Evolutionary conservation across 2,797 vertebrate species (phyloP), one percentile per base, ranked within the genome.

Genomic region (Chaunax sp.): DNA sequence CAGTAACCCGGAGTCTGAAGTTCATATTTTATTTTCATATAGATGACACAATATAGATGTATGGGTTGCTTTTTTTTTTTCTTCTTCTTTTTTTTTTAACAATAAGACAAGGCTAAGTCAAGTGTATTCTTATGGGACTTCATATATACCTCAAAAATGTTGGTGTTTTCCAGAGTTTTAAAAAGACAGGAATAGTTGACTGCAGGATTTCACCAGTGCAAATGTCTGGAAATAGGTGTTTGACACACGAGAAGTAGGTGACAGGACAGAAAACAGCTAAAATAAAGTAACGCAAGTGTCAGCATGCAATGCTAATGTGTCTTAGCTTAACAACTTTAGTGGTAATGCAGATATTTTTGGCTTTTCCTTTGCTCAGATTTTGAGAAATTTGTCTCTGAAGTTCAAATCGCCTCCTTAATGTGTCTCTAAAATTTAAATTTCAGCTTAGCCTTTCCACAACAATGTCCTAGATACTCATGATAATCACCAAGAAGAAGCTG

Each of bases 1-100:
- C 88, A 70, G 23, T 99, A 84, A 95, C 50, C 37, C n/a, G 23
- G 25, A 62, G 49, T 28, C 20, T 54, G 23, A 53, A 64, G 65
- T 71, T 82, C 15, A 50, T 20, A 13, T 78, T 75, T 28, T 64
- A 77, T 72, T 85, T 82, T 73, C 66, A 62, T 60, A 75, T 49
- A 70, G 64, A 51, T 68, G 56, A 68, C 54, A 54, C 3, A 0
- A 11, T 45, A 7, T 50, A 44, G 60, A 70, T 66, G 13, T 55
- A 23, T 57, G 43, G 33, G 3, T 5, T n/a, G 30, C 14, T 30
- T 15, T 63, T 38, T 30, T 30, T 30, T 30, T 2, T 30, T n/a
- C n/a, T n/a, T n/a, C n/a, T 30, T 30, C 1, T 14, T 37, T 7
- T 41, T 68, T 45, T 66, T 59, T 22, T 67, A 81, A 81, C 60